These are phyloP conservation scores for Drosophila lini DNA, from an alignment of 1,140 invertebrate genomes.

Conservation along the genomic window DNA sequence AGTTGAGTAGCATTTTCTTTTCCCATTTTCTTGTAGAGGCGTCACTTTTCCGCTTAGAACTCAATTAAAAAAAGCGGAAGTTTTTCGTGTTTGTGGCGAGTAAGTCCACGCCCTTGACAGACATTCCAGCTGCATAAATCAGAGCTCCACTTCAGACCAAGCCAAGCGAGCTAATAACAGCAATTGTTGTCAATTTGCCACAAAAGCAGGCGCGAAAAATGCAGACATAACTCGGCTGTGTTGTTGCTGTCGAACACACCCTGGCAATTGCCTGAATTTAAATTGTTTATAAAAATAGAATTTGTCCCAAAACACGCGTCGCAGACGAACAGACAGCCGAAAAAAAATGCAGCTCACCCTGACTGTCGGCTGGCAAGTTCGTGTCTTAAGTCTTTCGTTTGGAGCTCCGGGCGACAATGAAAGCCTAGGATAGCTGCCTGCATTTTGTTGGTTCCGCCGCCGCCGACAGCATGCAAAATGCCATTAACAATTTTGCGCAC, in stretches of 20 bases:
- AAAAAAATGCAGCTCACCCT: constrained; percentile 59
- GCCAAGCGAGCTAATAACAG: constrained; percentile 64
- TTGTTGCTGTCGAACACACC: constrained; percentile 62
- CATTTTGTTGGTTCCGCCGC: constrained; percentile 54
- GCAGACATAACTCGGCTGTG: constrained; percentile 66
- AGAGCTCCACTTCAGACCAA: constrained; percentile 26
- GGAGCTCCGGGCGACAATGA: constrained; percentile 66
- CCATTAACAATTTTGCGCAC: constrained; percentile 71
- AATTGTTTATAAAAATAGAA: constrained; percentile 83
- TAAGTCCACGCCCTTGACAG: constrained; percentile 77
- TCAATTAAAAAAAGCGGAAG: constrained; percentile 73
- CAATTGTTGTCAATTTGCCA: constrained; percentile 83
- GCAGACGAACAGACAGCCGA: constrained; percentile 16
- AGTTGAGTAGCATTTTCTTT: background rate
- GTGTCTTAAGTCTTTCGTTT: constrained; percentile 78
- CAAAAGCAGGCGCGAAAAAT: constrained; percentile 81
- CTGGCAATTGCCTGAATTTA: constrained; percentile 80
- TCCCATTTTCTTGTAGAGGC: constrained; percentile 21
- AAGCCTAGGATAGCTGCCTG: constrained; percentile 65
- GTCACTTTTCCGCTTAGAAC: constrained; percentile 51
- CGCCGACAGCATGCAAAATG: constrained; percentile 59
- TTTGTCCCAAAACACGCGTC: constrained; percentile 79
- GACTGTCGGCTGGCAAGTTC: constrained; percentile 56
- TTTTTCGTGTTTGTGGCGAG: constrained; percentile 28
- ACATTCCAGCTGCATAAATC: constrained; percentile 77